These are phyloP conservation scores for Meghimatium bilineatum DNA, from an alignment of 2,888 invertebrate genomes.

Conservation along the genomic window DNA sequence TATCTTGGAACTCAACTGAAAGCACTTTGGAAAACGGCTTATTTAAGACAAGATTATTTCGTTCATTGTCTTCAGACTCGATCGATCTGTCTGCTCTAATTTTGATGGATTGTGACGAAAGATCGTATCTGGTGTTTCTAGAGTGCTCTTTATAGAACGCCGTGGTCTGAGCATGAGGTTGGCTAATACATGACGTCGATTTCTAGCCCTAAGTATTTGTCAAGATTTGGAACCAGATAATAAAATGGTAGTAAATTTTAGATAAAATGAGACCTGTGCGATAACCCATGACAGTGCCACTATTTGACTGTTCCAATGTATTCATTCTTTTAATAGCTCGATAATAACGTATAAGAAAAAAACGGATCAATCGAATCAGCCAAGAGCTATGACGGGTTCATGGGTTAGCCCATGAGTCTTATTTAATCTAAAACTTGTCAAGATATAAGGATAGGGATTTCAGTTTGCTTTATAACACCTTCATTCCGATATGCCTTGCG, in stretches of 20 bases:
- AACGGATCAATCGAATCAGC: too few species aligned
- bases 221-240: background rate
- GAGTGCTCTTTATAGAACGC: background rate
- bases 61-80: background rate
- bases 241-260: too few species aligned
- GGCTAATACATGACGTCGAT: background rate
- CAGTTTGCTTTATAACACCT: background rate
- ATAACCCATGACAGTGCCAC: too few species aligned
- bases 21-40: background rate
- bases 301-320: too few species aligned
- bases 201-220: background rate
- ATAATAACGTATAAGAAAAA: too few species aligned
- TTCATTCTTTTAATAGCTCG: too few species aligned
- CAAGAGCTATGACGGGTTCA: too few species aligned
- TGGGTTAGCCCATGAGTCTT: too few species aligned
- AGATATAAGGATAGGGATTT: background rate
- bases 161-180: background rate
- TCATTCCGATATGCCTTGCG: background rate
- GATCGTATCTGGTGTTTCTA: background rate
- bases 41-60: constrained; percentile 11
- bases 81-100: background rate
- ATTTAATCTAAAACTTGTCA: too few species aligned
- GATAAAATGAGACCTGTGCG: too few species aligned
- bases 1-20: background rate
- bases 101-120: background rate